A percentile compares a stretch with the other conserved stretches of the same genome.
phyloP scores from a whole-genome alignment of 2,888 invertebrate species.

The Elysia crispata region DNA sequence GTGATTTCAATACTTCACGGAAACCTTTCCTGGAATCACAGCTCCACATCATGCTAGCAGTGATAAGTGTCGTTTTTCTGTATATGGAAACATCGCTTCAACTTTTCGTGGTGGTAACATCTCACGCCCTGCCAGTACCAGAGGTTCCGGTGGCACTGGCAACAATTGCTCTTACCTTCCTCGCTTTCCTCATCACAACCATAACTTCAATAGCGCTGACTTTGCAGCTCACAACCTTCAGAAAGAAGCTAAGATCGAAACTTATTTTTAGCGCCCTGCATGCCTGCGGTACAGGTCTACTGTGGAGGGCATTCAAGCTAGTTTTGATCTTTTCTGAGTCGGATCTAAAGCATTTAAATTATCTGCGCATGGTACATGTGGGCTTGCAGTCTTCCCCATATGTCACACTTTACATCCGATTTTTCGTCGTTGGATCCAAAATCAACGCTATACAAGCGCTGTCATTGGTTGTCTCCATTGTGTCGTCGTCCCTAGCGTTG shows the following conservation, averaged over 20 bases:
- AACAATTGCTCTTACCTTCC: constrained; percentile 53
- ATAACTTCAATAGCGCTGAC: constrained; percentile 56
- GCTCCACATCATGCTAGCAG: constrained; percentile 12
- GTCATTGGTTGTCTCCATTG: constrained; percentile 45
- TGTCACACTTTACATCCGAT: constrained; percentile 38
- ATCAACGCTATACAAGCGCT: constrained; percentile 33
- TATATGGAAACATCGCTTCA: constrained; percentile 45
- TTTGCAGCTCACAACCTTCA: constrained; percentile 56
- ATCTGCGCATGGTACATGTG: constrained; percentile 61
- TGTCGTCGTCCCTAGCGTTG: constrained; percentile 47
- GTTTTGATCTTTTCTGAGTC: constrained; percentile 57
- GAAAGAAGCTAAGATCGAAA: constrained; percentile 51
- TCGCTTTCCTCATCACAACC: constrained; percentile 58
- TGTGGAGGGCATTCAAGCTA: constrained; percentile 64
- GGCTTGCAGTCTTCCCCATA: constrained; percentile 62
- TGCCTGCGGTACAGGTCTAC: constrained; percentile 60
- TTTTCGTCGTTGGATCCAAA: not conserved
- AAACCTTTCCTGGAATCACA: too few species aligned
- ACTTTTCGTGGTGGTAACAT: constrained; percentile 30
- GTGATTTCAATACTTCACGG: too few species aligned
- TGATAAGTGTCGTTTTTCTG: constrained; percentile 38
- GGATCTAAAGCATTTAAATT: constrained; percentile 60
- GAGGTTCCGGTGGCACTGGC: constrained; percentile 52
- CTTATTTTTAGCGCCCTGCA: constrained; percentile 60
- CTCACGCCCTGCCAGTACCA: not conserved